phyloP scores from a whole-genome alignment of 37 sponge, comb jelly and placozoan genomes.

The Chondrosia reniformis region DNA sequence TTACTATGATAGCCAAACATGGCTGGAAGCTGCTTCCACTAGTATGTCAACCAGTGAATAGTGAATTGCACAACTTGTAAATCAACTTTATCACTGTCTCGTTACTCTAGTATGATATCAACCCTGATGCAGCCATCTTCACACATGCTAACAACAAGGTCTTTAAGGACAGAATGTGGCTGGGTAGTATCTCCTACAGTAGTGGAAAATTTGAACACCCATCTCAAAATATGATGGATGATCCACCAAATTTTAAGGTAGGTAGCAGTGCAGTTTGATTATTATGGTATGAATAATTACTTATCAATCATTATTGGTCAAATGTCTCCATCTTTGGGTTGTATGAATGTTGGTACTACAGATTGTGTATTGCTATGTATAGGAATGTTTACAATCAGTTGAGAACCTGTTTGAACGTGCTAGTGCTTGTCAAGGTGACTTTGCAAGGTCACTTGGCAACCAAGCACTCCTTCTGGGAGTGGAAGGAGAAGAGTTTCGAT shows the following conservation, averaged over 20 bases:
- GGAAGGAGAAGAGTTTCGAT: conserved; percentile 59
- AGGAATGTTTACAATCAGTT: conserved; percentile 48
- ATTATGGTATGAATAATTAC: background rate
- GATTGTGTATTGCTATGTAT: background rate
- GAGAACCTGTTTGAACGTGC: conserved; percentile 30
- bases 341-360: background rate
- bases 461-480: conserved; percentile 46
- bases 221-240: background rate
- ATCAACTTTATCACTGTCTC: too few species aligned
- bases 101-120: conserved; percentile 55
- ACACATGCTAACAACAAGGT: conserved; percentile 39
- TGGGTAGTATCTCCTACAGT: conserved; percentile 53
- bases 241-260: conserved; percentile 22
- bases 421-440: conserved; percentile 1
- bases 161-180: conserved; percentile 59
- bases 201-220: conserved; percentile 34
- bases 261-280: background rate
- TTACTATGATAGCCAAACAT: conserved; percentile 78
- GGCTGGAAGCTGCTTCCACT: conserved; percentile 90
- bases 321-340: background rate
- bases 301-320: background rate
- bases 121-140: conserved; percentile 75
- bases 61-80: too few species aligned
- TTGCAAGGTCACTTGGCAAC: conserved; percentile 10
- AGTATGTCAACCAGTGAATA: conserved; percentile 39